Base-by-base conservation (phyloP, 2,888 invertebrate species). In the Callinectes sapidus region DNA sequence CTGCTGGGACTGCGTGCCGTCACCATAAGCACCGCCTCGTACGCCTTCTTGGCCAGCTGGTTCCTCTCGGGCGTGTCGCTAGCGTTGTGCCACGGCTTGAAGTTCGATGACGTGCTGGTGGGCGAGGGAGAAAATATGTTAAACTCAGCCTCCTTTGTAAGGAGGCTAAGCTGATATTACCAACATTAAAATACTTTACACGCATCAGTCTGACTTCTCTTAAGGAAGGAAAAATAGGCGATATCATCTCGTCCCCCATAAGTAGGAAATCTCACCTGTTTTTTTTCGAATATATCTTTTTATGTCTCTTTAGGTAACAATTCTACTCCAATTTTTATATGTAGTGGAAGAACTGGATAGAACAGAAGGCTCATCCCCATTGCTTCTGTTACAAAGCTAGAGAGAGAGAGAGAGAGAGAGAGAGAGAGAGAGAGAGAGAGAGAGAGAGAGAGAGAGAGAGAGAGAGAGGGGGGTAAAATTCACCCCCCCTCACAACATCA, bases 11-110 rank as follows among this genome's bases (percentile, higher is more conserved):
- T 95, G 28, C 97, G 97, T 3, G 98, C 98, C 10, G 98, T 98
- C 92, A 99, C 97, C 0, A 98, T 98, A 89, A 99, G 96, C 93
- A 99, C 96, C 0, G 98, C 97, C 94, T 97, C 97, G 96, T 98
- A 99, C 0, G 98, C 99, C 95, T 97, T 97, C 95, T 97, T 97
- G 0, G 99, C 99, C 94, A 97, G 97, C 95, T 97, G 97, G 95
- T 99, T 99, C 91, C 97, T 97, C 95, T 97, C 98, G 0, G 96
- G 96, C 0, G 97, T 97, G 95, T 99, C 99, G 61, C 97, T 97
- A 95, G 97, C 97, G 94, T 98, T 97, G 95, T 97, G 97, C 99
- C 99, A 99, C 0, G 99, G 99, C 95, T 97, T 97, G 92, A 92
- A 92, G 86, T 91, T 91, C 0, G 93, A 91, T 10, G 91, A 61